These are phyloP conservation scores for Aphelenchoides besseyi DNA, from an alignment of 1,140 invertebrate genomes.

Conservation along the genomic window DNA sequence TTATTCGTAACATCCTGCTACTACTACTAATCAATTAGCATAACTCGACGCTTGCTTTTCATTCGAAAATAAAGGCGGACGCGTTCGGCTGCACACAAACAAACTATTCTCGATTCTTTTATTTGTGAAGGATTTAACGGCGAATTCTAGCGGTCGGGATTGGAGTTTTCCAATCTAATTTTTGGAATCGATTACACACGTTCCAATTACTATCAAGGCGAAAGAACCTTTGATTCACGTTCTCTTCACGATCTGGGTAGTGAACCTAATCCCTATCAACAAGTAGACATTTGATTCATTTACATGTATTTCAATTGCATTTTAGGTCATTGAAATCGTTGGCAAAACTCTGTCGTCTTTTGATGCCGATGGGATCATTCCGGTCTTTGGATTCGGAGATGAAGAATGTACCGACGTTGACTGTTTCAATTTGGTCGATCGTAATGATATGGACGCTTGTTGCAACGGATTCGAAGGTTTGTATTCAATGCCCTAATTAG, in stretches of 20 bases:
- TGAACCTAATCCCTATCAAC: conserved; percentile 62
- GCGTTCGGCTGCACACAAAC: too few relatives aligned
- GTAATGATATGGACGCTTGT: conserved; percentile 52
- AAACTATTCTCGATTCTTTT: conserved; percentile 25
- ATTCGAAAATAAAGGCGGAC: too few relatives aligned
- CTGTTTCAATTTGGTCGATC: conserved; percentile 64
- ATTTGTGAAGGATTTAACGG: neutral
- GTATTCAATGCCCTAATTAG: neutral
- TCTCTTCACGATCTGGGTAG: conserved; percentile 63
- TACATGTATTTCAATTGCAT: neutral
- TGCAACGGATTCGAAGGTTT: conserved; percentile 60
- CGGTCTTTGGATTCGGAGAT: conserved; percentile 67
- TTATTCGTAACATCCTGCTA: too few relatives aligned
- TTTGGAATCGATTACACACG: conserved; percentile 67
- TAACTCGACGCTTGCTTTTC: too few relatives aligned
- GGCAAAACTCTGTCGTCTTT: conserved; percentile 66
- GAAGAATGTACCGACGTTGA: conserved; percentile 62
- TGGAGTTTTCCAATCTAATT: conserved; percentile 65
- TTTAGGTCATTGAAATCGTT: conserved; percentile 66
- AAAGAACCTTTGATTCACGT: conserved; percentile 64
- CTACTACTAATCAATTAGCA: too few relatives aligned
- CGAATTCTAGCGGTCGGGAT: conserved; percentile 61
- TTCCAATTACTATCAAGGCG: conserved; percentile 67
- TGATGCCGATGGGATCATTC: conserved; percentile 65
- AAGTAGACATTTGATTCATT: conserved; percentile 44